Evolutionary conservation across 2,797 vertebrate species (phyloP).

Genomic region (Lutjanus campechanus): DNA sequence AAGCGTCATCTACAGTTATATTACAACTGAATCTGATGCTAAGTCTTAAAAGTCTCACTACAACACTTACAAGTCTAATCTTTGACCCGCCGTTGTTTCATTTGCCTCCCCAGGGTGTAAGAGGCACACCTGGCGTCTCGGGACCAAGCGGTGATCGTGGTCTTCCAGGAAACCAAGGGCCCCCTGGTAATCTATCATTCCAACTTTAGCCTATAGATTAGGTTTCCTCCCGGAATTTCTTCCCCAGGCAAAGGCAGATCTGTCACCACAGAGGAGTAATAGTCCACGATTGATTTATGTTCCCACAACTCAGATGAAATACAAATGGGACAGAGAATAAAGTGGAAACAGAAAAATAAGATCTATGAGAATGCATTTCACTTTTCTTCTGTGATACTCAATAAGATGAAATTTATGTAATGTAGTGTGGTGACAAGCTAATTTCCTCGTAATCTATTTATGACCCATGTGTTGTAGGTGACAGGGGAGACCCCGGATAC

Average conservation of each 20-base stretch:
- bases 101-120: conserved; percentile 57
- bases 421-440: background rate
- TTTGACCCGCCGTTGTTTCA: conserved; percentile 30
- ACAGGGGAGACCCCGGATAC: conserved; percentile 58
- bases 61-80: conserved; percentile 15
- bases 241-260: conserved; percentile 38
- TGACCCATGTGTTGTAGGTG: conserved; percentile 57
- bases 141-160: conserved; percentile 75
- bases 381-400: conserved; percentile 2
- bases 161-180: conserved; percentile 62
- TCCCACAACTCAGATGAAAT: conserved; percentile 23
- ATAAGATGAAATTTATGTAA: background rate
- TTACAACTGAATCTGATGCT: background rate
- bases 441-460: background rate
- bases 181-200: conserved; percentile 69
- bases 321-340: conserved; percentile 15
- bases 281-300: conserved; percentile 47
- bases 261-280: conserved; percentile 45
- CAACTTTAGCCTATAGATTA: conserved; percentile 24
- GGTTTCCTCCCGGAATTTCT: conserved; percentile 33
- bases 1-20: background rate
- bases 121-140: conserved; percentile 49
- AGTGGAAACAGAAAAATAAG: background rate
- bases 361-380: conserved; percentile 20
- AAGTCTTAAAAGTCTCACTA: conserved; percentile 16